These are phyloP conservation scores for Heliconius melpomene DNA, from an alignment of 1,140 invertebrate species.

Conservation along the genomic window DNA sequence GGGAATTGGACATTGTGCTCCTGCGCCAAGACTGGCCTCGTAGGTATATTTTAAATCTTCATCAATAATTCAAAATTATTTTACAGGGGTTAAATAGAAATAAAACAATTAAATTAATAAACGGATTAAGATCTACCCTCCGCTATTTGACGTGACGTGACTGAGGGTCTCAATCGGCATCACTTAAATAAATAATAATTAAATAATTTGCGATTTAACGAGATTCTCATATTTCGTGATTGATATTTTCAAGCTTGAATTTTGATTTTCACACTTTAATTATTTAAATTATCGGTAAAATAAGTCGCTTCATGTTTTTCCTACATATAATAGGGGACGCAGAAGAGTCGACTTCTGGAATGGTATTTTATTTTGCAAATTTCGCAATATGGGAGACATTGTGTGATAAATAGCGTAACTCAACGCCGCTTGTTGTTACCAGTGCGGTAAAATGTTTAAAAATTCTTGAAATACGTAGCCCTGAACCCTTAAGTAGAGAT, in stretches of 20 bases:
- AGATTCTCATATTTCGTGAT: background rate
- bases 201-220: background rate
- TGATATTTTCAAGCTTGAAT: background rate
- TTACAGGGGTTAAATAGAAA: background rate
- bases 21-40: too few species aligned
- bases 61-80: background rate
- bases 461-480: too few species aligned
- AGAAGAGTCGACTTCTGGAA: background rate
- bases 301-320: background rate
- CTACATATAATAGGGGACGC: too few species aligned
- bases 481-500: too few species aligned
- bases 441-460: too few species aligned
- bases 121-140: background rate
- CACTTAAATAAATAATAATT: constrained; percentile 13
- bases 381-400: too few species aligned
- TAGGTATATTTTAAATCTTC: too few species aligned
- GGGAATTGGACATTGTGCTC: too few species aligned
- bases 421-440: too few species aligned
- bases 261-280: background rate
- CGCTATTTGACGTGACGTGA: background rate
- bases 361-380: too few species aligned
- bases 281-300: background rate
- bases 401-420: too few species aligned
- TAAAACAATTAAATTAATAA: background rate
- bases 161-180: background rate